A percentile compares a stretch with the other conserved stretches of the same genome.
Conservation (phyloP, 92 coral and sea anemone genomes). For the Palythoa caribaeorum region DNA sequence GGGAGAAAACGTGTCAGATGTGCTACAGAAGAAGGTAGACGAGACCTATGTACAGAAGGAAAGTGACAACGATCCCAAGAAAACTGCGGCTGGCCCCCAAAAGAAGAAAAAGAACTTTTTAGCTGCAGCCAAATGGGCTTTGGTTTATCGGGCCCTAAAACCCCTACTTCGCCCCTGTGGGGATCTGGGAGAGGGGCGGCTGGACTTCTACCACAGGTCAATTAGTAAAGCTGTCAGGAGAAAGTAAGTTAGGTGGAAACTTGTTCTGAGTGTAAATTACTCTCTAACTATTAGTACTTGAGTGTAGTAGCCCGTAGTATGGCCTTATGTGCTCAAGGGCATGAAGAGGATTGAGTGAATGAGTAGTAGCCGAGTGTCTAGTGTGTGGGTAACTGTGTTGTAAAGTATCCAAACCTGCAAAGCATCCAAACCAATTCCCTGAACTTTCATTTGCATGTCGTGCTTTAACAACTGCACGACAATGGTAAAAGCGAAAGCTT, state of each 20-base stretch:
- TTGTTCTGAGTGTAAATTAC: not conserved
- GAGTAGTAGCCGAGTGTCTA: no score
- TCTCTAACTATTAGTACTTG: not conserved
- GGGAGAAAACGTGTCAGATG: slow-evolving; percentile 77
- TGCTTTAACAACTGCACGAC: no score
- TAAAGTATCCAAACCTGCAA: no score
- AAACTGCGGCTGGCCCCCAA: slow-evolving; percentile 18
- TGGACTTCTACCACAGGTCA: slow-evolving; percentile 98
- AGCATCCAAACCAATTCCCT: no score
- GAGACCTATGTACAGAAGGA: slow-evolving; percentile 86
- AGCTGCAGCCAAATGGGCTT: slow-evolving; percentile 98
- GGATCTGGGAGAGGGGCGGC: slow-evolving; percentile 98
- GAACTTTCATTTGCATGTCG: no score
- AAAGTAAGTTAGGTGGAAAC: slow-evolving; percentile 68
- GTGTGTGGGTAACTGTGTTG: no score
- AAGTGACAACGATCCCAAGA: slow-evolving; percentile 29
- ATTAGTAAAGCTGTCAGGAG: slow-evolving; percentile 98
- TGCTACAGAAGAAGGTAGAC: slow-evolving; percentile 93
- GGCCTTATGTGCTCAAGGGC: no score
- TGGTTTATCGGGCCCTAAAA: slow-evolving; percentile 97
- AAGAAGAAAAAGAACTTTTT: slow-evolving; percentile 74
- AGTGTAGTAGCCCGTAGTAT: no score
- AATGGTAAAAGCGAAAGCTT: no score
- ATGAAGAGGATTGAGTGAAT: no score
- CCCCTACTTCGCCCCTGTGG: slow-evolving; percentile 99